phyloP scores from a whole-genome alignment of 2,888 invertebrate species.

The Sympetrum striolatum region DNA sequence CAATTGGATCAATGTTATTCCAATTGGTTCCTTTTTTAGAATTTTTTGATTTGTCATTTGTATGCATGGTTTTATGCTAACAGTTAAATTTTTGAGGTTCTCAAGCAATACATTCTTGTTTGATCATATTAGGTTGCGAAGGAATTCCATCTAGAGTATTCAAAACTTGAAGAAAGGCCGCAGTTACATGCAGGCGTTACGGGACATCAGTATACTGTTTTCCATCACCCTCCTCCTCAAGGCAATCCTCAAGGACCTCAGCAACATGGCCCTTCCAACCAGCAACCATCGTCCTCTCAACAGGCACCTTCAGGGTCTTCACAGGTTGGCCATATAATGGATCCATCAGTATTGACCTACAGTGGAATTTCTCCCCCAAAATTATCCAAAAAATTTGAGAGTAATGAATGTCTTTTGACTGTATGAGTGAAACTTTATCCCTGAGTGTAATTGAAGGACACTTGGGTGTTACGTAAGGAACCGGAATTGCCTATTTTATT shows the following conservation, averaged over 20 bases:
- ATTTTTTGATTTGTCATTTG: too few relatives aligned
- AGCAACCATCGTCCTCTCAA: slow-evolving; percentile 33
- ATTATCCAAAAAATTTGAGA: background rate
- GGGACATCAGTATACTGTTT: slow-evolving; percentile 56
- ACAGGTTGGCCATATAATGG: slow-evolving; percentile 31
- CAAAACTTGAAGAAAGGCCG: slow-evolving; percentile 95
- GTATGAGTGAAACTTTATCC: background rate
- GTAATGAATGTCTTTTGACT: background rate
- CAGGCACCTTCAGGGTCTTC: slow-evolving; percentile 36
- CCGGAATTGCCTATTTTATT: background rate
- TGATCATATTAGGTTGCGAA: slow-evolving; percentile 67
- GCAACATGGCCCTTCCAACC: slow-evolving; percentile 29
- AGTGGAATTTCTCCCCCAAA: slow-evolving; percentile 28
- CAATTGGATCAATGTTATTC: too few relatives aligned
- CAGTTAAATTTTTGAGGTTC: background rate
- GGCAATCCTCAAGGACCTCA: slow-evolving; percentile 28
- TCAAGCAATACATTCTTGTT: background rate
- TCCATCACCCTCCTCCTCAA: slow-evolving; percentile 28
- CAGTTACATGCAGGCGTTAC: slow-evolving; percentile 67
- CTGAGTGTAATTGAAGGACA: background rate
- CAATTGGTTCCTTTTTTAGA: too few relatives aligned
- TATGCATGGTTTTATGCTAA: too few relatives aligned
- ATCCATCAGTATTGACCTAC: slow-evolving; percentile 14
- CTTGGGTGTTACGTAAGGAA: background rate
- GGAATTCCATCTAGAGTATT: slow-evolving; percentile 98